Evolutionary conservation across 2,113 vertebrate genomes (phyloP), one percentile per base, ranked within the genome.

Genomic region (Struthidea cinerea): DNA sequence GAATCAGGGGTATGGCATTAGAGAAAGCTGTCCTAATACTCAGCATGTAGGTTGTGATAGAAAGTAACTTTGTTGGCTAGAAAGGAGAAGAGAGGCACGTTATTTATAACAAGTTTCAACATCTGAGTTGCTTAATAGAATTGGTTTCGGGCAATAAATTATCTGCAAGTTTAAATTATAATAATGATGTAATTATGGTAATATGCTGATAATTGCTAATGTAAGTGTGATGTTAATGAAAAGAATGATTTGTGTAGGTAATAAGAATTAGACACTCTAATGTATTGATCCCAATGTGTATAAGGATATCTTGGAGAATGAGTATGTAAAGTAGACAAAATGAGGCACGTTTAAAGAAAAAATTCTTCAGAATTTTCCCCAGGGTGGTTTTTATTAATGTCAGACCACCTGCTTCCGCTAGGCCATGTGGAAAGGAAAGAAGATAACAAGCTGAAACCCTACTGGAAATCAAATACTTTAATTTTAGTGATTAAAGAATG

Each of bases 221-320:
- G 68, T 75, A 86, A 92, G 27, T 30, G 13, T 86, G 83, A 94
- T 88, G 83, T 84, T 95, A 94, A 92, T 90, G 37, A 83, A 94
- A 93, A 89, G 76, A 90, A 60, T 95, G 91, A 96, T 95, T 97
- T 94, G 93, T 95, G 89, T 95, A 92, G 79, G 86, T 90, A 97
- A 94, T 95, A 96, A 94, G 73, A 71, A 77, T 70, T 90, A 93
- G 93, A 87, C 91, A 89, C 8, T 33, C 79, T 96, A 90, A 94
- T 78, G 20, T 71, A 96, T 89, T 92, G 88, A 89, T 94, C 71
- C 89, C 56, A 70, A 55, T 84, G 22, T 56, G 64, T 89, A 39
- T 39, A 77, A 89, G 52, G 70, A 55, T 90, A 74, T 92, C 24
- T 84, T 44, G 44, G 90, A 92, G 47, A 95, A 89, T 59, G 3